Evolutionary conservation across 2,888 invertebrate species (phyloP).

Genomic region (Crematogaster levior): DNA sequence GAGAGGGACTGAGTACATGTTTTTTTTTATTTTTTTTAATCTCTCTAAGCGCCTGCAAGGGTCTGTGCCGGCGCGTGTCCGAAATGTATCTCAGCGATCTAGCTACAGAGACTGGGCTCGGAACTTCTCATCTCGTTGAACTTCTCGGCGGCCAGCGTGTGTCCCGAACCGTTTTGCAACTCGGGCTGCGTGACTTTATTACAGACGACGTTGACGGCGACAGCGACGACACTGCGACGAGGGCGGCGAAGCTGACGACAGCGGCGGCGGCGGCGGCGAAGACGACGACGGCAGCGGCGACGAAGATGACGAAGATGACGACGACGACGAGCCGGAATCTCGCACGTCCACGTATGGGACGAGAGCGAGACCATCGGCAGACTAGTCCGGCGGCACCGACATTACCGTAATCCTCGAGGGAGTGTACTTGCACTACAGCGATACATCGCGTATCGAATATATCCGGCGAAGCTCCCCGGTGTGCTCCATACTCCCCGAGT

Average conservation of each 20-base stretch:
- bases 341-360: slow-evolving; percentile 60
- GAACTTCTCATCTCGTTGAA: slow-evolving; percentile 66
- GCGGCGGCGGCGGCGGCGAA: not conserved
- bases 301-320: not conserved
- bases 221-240: slow-evolving; percentile 19
- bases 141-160: slow-evolving; percentile 59
- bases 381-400: slow-evolving; percentile 59
- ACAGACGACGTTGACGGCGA: slow-evolving; percentile 40
- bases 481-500: slow-evolving; percentile 43
- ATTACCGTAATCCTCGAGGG: slow-evolving; percentile 64
- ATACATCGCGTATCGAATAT: slow-evolving; percentile 57
- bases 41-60: slow-evolving; percentile 36
- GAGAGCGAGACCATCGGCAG: slow-evolving; percentile 56
- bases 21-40: not conserved
- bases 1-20: slow-evolving; percentile 64
- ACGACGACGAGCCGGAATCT: slow-evolving; percentile 65
- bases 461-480: slow-evolving; percentile 63
- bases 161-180: slow-evolving; percentile 57
- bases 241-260: not conserved
- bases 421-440: slow-evolving; percentile 60
- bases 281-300: not conserved
- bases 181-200: slow-evolving; percentile 52
- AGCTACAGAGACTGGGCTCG: slow-evolving; percentile 61
- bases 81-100: slow-evolving; percentile 63
- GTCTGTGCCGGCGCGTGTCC: slow-evolving; percentile 60